Evolutionary conservation across 2,797 vertebrate genomes (phyloP).

Genomic region (Cottoperca gobio): DNA sequence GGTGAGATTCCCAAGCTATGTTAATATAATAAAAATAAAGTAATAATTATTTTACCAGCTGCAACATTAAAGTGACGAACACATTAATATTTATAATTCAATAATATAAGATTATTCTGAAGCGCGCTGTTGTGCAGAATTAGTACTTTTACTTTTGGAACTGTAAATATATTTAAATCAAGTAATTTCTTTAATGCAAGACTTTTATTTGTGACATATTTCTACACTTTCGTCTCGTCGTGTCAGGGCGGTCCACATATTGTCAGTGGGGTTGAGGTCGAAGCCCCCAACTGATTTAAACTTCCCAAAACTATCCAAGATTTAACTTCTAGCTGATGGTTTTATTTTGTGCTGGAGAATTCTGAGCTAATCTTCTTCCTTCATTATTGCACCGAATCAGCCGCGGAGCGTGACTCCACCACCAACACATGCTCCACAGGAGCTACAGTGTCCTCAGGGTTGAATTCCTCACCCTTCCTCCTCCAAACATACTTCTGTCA

Average conservation of each 20-base stretch:
- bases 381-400: not conserved
- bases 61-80: too few species aligned
- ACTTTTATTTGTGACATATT: too few species aligned
- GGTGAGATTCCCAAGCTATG: too few species aligned
- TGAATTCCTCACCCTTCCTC: not conserved
- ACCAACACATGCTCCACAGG: not conserved
- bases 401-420: constrained; percentile 1
- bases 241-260: not conserved
- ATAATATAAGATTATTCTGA: too few species aligned
- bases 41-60: too few species aligned
- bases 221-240: too few species aligned
- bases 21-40: too few species aligned
- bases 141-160: too few species aligned
- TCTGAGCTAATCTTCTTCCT: not conserved
- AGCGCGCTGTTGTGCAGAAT: too few species aligned
- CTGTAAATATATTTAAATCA: too few species aligned
- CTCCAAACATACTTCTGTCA: not conserved
- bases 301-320: not conserved
- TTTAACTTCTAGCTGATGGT: not conserved
- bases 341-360: not conserved
- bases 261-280: not conserved
- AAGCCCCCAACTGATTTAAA: not conserved
- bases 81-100: too few species aligned
- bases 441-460: not conserved
- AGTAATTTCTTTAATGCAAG: too few species aligned